A percentile compares a stretch with the other conserved stretches of the same genome.
Evolutionary conservation across 2,797 vertebrate genomes (phyloP).

Genomic region (Benthosema pterotum): DNA sequence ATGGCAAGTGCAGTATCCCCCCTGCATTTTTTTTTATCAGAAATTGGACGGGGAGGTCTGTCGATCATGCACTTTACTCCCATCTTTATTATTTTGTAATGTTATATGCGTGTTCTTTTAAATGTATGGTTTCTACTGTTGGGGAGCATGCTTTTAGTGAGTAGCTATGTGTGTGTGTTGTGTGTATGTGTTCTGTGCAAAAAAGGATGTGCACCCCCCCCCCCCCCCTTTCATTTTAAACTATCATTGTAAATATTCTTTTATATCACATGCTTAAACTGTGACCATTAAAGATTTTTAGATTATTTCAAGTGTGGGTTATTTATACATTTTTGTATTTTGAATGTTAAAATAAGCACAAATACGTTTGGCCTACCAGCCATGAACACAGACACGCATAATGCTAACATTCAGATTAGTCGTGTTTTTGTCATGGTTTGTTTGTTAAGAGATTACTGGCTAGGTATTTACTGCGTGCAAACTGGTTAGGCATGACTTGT

Average conservation of each 20-base stretch:
- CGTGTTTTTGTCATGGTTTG: too few relatives aligned
- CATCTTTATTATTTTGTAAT: conserved; percentile 68
- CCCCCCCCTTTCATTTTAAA: conserved; percentile 64
- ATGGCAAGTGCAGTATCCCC: conserved; percentile 65
- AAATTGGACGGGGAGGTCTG: conserved; percentile 69
- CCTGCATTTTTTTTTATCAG: conserved; percentile 56
- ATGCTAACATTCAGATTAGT: too few relatives aligned
- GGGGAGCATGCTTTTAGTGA: conserved; percentile 64
- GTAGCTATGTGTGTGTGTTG: conserved; percentile 60
- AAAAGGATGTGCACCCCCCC: conserved; percentile 24
- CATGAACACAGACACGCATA: too few relatives aligned
- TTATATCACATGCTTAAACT: conserved; percentile 83
- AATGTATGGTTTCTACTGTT: conserved; percentile 69
- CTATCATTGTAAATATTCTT: conserved; percentile 77
- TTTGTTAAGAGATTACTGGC: too few relatives aligned
- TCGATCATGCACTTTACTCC: conserved; percentile 85
- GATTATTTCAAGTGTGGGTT: conserved; percentile 19
- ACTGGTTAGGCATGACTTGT: too few relatives aligned
- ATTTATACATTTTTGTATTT: background rate
- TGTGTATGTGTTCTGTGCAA: conserved; percentile 45
- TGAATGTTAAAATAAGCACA: too few relatives aligned
- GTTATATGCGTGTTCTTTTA: conserved; percentile 45
- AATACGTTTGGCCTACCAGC: too few relatives aligned
- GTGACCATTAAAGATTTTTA: conserved; percentile 82
- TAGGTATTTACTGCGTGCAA: too few relatives aligned